Evolutionary conservation across 2,797 vertebrate species (phyloP).

Genomic region (Takifugu rubripes): DNA sequence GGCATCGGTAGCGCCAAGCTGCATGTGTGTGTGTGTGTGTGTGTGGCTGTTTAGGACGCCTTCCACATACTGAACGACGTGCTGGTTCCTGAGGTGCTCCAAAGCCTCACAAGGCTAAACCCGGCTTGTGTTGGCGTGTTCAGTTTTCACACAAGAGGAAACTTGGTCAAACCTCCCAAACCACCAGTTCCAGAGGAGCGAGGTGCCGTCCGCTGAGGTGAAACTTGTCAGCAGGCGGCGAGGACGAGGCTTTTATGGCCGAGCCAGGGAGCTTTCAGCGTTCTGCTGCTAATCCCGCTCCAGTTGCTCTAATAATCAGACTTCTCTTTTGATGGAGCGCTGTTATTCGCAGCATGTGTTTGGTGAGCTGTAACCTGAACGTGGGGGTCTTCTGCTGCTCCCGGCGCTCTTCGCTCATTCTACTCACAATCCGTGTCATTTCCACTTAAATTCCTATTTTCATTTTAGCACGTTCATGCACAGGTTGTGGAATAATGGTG

Average conservation of each 20-base stretch:
- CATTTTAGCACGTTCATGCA: no score
- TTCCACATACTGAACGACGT: constrained; percentile 23
- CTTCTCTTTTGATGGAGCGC: no score
- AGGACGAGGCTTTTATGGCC: constrained; percentile 36
- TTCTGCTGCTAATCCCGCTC: no score
- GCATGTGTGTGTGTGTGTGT: no score
- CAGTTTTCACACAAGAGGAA: constrained; percentile 34
- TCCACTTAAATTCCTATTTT: no score
- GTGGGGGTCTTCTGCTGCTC: no score
- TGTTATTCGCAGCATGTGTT: no score
- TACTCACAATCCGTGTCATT: no score
- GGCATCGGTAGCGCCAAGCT: constrained; percentile 7
- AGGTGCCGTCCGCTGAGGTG: constrained; percentile 19
- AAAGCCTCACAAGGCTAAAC: constrained; percentile 15
- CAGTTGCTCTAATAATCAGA: no score
- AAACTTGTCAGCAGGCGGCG: constrained; percentile 24
- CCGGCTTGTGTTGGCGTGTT: constrained; percentile 15
- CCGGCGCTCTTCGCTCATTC: no score
- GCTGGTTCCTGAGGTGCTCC: constrained; percentile 10
- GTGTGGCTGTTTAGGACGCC: not conserved
- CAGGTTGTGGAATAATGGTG: no score
- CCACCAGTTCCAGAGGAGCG: constrained; percentile 11
- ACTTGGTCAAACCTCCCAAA: constrained; percentile 25
- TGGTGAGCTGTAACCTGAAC: no score
- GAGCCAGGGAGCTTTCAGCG: constrained; percentile 38